Conservation (phyloP, 2,797 vertebrate genomes). For the Paguma larvata region DNA sequence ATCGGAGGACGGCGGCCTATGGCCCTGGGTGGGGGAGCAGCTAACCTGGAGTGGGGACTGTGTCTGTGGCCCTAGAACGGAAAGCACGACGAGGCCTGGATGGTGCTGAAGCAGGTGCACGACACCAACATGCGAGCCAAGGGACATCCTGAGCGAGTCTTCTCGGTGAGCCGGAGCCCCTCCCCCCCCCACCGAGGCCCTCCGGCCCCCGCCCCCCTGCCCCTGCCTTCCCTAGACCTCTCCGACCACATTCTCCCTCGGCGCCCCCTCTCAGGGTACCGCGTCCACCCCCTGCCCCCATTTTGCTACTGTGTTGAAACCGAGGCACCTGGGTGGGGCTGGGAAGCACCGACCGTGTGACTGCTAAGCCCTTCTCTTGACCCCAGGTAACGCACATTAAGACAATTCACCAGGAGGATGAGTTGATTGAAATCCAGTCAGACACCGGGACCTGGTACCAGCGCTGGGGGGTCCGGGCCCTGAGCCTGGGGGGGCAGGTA, state of each 20-base stretch:
- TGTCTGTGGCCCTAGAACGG: slow-evolving; percentile 92
- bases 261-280: neutral
- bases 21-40: neutral
- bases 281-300: neutral
- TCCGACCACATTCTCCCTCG: neutral
- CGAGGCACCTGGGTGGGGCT: neutral
- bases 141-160: slow-evolving; percentile 97
- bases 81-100: slow-evolving; percentile 98
- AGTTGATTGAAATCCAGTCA: slow-evolving; percentile 94
- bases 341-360: neutral
- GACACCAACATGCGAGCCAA: slow-evolving; percentile 99
- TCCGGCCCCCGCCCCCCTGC: neutral
- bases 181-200: neutral
- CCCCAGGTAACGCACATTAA: slow-evolving; percentile 97
- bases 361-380: neutral
- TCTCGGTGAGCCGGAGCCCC: slow-evolving; percentile 92
- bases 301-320: neutral
- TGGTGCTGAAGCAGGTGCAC: slow-evolving; percentile 99
- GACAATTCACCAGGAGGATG: slow-evolving; percentile 96
- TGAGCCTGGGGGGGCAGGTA: slow-evolving; percentile 95
- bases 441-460: slow-evolving; percentile 94
- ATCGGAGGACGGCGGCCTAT: neutral
- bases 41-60: neutral
- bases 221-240: neutral
- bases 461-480: slow-evolving; percentile 94